These are phyloP conservation scores for Tricholaema leucomelas DNA, from an alignment of 2,113 vertebrate genomes.

Conservation along the genomic window DNA sequence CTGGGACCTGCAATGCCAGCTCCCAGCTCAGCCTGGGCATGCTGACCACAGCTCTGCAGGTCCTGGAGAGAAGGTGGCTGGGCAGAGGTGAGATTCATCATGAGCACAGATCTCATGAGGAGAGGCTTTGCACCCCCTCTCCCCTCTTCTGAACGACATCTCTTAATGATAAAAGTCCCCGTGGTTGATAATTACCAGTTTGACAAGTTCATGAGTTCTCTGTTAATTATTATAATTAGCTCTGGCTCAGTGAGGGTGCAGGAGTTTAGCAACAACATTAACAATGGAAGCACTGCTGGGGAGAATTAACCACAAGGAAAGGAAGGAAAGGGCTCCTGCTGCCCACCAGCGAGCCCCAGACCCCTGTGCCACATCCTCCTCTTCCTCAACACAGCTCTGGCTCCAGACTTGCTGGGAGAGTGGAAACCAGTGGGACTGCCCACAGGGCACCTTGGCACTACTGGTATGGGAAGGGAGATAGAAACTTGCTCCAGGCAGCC, in stretches of 20 bases:
- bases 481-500: not conserved
- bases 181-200: constrained; percentile 82
- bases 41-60: accelerated
- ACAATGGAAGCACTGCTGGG: constrained; percentile 63
- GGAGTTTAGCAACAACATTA: constrained; percentile 79
- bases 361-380: not conserved
- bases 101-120: not conserved
- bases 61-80: not conserved
- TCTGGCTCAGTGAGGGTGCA: constrained; percentile 69
- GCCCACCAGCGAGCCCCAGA: constrained; percentile 22
- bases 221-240: constrained; percentile 86
- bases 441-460: not conserved
- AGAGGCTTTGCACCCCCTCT: not conserved
- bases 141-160: constrained; percentile 41
- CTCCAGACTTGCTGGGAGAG: not conserved
- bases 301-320: constrained; percentile 41
- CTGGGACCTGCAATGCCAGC: accelerated
- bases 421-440: not conserved
- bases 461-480: accelerated
- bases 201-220: constrained; percentile 84
- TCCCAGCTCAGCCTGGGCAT: not conserved
- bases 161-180: constrained; percentile 76
- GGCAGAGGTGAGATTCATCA: not conserved
- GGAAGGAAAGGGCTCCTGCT: constrained; percentile 28
- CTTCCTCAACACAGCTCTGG: not conserved